Base-by-base conservation (phyloP, 2,888 invertebrate species). In the Drosophila falleni region DNA sequence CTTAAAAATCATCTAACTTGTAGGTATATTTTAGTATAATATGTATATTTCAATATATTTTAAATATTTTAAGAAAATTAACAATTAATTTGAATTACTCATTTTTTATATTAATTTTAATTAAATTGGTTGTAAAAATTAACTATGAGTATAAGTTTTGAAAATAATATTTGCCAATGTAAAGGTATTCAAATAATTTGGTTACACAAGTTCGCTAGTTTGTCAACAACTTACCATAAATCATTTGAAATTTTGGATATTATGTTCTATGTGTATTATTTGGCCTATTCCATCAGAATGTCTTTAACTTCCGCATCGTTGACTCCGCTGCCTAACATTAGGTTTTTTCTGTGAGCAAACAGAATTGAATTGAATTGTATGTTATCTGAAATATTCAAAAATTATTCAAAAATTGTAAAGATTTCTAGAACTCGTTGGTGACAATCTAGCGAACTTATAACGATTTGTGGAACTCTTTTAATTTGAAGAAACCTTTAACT, bases 381-480 rank as follows among this genome's bases (percentile, higher is more conserved):
- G 13, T 49, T 31, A 39, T 37, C 26, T 33, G 15, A 46, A 23
- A 44, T 11, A 19, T 39, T 54, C 11, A 11, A 31, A n/a, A 19
- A 31, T 42, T 54, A 54, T 54, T 39, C 41, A 41, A 35, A 19
- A 37, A 15, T 41, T 41, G 10, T 31, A 6, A 19, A 23, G 3
- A 13, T 11, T 1, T 33, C 3, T 33, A 35, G 35, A 8, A 33
- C 13, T 44, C 19, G 19, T 47, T 46, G 42, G 31, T 44, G 42
- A 54, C 65, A 67, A 65, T 33, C 53, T 56, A 73, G 76, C 76
- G 71, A 73, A 78, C 81, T 67, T 64, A 67, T 63, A 64, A 23
- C 41, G 13, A 19, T 37, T 6, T 23, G 9, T 10, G 35, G n/a
- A 8, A 11, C 8, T 9, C n/a, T 19, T 16, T 19, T 1, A n/a